phyloP scores from a whole-genome alignment of 2,797 vertebrate species.

The Catamblyrhynchus diadema region DNA sequence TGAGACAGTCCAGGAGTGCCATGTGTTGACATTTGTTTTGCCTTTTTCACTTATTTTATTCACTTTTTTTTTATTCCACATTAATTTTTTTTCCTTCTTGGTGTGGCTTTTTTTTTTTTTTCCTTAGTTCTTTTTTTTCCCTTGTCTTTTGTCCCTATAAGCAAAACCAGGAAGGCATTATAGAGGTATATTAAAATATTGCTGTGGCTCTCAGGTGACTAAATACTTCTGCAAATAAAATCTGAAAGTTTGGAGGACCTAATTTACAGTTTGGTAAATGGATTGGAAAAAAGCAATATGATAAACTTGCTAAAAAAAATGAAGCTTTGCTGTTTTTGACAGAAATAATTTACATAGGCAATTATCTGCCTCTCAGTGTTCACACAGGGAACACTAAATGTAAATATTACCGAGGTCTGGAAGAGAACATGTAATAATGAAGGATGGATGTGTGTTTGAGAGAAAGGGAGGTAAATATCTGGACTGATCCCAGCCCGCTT shows the following conservation, averaged over 20 bases:
- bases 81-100: background rate
- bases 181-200: background rate
- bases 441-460: background rate
- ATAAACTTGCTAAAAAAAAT: background rate
- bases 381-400: background rate
- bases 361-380: background rate
- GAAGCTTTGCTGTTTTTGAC: background rate
- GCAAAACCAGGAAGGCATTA: background rate
- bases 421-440: background rate
- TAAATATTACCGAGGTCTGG: background rate
- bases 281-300: background rate
- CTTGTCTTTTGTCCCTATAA: background rate
- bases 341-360: background rate
- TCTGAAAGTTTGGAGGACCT: background rate
- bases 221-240: background rate
- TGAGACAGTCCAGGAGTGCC: background rate
- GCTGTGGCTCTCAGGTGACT: background rate
- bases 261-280: background rate
- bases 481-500: background rate
- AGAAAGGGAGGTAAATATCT: background rate
- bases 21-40: background rate
- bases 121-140: background rate
- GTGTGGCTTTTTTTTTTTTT: too few relatives aligned
- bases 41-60: too few relatives aligned
- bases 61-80: background rate